Evolutionary conservation across 2,113 vertebrate species (phyloP).

Genomic region (Physeter macrocephalus): DNA sequence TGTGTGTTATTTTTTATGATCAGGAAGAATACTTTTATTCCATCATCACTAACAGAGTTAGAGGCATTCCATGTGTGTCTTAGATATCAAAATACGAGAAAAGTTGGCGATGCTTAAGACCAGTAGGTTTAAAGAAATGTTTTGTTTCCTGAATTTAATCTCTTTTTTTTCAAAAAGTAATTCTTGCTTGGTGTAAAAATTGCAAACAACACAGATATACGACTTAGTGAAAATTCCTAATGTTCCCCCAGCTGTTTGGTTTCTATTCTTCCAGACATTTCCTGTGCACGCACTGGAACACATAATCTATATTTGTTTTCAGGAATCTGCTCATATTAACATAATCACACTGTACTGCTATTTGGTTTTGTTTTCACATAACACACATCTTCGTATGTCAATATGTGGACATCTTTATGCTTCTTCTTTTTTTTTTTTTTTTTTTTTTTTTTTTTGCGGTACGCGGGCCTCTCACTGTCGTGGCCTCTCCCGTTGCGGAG

Average conservation of each 20-base stretch:
- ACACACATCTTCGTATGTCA: background rate
- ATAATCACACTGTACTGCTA: background rate
- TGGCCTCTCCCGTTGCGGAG: too few relatives aligned
- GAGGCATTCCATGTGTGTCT: background rate
- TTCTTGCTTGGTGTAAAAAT: background rate
- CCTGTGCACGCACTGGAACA: background rate
- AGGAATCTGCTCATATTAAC: background rate
- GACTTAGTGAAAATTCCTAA: background rate
- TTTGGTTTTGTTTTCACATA: background rate
- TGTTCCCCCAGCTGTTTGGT: background rate
- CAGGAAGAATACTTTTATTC: background rate
- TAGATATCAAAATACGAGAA: background rate
- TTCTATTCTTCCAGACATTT: background rate
- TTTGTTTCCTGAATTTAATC: background rate
- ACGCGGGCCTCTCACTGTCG: too few relatives aligned
- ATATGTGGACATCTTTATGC: background rate
- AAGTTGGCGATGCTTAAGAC: background rate
- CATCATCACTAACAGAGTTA: background rate
- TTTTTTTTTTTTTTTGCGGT: background rate
- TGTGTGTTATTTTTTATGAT: background rate
- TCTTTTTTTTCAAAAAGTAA: background rate
- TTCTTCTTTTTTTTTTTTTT: background rate
- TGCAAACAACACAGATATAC: background rate
- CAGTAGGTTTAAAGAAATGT: background rate
- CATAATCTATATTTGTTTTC: background rate